These are phyloP conservation scores for Gallinago jamesoni DNA, from an alignment of 2,113 vertebrate genomes.

Conservation along the genomic window DNA sequence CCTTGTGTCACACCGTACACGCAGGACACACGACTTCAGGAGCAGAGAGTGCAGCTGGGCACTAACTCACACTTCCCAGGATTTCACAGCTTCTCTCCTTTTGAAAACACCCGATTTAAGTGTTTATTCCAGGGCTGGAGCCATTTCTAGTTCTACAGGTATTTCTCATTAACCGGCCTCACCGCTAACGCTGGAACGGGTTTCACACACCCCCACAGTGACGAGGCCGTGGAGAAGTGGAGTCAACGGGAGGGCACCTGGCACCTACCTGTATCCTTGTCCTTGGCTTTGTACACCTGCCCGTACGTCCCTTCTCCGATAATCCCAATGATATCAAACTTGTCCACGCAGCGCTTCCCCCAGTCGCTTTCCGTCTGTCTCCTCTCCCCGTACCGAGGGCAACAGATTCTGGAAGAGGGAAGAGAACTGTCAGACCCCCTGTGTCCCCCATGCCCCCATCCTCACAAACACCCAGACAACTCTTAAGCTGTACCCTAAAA, in stretches of 20 bases:
- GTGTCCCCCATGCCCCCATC: fast-evolving
- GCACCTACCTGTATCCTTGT: constrained; percentile 92
- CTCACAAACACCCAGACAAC: fast-evolving
- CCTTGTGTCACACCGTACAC: background rate
- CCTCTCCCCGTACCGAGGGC: constrained; percentile 95
- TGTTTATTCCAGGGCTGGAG: background rate
- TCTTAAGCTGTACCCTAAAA: no score
- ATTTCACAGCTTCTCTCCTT: background rate
- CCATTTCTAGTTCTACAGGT: background rate
- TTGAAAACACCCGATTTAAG: background rate
- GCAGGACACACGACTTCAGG: background rate
- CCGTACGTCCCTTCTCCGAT: constrained; percentile 98
- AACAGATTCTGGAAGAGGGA: constrained; percentile 88
- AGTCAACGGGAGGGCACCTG: fast-evolving
- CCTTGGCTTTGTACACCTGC: constrained; percentile 99
- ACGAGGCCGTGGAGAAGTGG: fast-evolving
- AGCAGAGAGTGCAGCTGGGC: background rate
- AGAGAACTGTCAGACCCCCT: background rate
- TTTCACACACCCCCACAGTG: background rate
- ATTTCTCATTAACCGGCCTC: fast-evolving
- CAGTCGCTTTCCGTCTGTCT: constrained; percentile 95
- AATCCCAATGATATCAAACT: constrained; percentile 97
- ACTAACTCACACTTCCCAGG: no score
- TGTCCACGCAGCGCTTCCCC: constrained; percentile 98
- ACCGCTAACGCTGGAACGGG: fast-evolving